A percentile compares a stretch with the other conserved stretches of the same genome.
These are phyloP conservation scores for Eledona agricola DNA, from an alignment of 2,888 invertebrate species.

Conservation along the genomic window DNA sequence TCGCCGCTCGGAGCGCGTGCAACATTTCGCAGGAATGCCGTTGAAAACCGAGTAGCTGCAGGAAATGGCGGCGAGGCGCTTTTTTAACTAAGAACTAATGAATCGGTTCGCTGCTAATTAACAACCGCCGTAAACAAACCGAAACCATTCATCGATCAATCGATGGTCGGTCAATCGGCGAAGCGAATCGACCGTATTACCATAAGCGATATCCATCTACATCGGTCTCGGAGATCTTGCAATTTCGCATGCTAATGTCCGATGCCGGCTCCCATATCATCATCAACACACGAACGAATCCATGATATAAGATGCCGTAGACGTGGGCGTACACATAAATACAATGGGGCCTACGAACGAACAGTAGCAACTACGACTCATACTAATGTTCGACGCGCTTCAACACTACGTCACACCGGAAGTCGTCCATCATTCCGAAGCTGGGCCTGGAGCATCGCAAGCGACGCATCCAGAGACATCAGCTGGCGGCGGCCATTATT, in stretches of 20 bases:
- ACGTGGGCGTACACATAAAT: constrained; percentile 30
- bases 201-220: constrained; percentile 22
- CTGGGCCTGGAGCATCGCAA: constrained; percentile 27
- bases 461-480: constrained; percentile 23
- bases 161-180: constrained; percentile 10
- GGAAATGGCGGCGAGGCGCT: constrained; percentile 7
- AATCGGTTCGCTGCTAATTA: constrained; percentile 21
- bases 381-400: constrained; percentile 36
- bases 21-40: constrained; percentile 14
- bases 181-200: constrained; percentile 20
- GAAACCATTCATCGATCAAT: constrained; percentile 27
- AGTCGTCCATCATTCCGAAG: constrained; percentile 44
- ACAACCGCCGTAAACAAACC: constrained; percentile 25
- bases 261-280: too few relatives aligned
- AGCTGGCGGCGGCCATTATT: constrained; percentile 23
- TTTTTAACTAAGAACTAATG: constrained; percentile 18
- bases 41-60: constrained; percentile 6
- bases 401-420: constrained; percentile 46
- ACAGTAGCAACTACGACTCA: constrained; percentile 35
- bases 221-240: constrained; percentile 11
- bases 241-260: constrained; percentile 23
- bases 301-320: constrained; percentile 22
- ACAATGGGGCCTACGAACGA: constrained; percentile 23
- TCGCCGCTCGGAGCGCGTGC: constrained; percentile 10
- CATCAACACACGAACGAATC: constrained; percentile 20